Conservation (phyloP, 2,888 invertebrate genomes). For the Drosophila recens region DNA sequence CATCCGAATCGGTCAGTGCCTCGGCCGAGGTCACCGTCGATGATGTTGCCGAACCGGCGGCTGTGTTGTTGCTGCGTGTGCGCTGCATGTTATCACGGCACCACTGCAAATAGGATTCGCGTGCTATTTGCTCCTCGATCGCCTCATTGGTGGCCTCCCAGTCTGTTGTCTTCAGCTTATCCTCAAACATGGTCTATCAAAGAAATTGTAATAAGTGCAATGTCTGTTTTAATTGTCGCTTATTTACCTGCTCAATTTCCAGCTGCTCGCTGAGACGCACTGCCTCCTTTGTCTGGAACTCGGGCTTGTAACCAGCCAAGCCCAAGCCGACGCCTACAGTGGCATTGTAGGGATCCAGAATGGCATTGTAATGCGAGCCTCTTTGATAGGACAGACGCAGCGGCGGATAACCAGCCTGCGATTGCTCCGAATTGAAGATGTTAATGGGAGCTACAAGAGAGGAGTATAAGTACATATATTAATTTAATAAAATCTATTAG, state of each 20-base stretch:
- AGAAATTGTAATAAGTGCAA: neutral
- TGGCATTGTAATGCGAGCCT: constrained; percentile 94
- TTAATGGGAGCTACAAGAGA: constrained; percentile 91
- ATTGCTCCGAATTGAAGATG: constrained; percentile 91
- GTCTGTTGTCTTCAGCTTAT: constrained; percentile 94
- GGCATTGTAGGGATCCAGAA: constrained; percentile 93
- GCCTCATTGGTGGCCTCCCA: constrained; percentile 96
- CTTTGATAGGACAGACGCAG: constrained; percentile 94
- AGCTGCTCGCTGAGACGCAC: constrained; percentile 91
- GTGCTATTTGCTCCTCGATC: constrained; percentile 94
- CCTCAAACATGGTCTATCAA: constrained; percentile 93
- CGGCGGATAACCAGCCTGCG: constrained; percentile 90
- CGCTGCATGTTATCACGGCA: constrained; percentile 89
- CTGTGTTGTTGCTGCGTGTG: constrained; percentile 68
- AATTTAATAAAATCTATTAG: neutral
- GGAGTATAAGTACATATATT: neutral
- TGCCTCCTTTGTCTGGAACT: constrained; percentile 90
- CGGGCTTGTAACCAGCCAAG: constrained; percentile 92
- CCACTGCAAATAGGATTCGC: constrained; percentile 94
- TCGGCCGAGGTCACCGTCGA: constrained; percentile 83
- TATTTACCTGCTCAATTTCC: constrained; percentile 90
- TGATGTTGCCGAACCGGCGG: constrained; percentile 76
- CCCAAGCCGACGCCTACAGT: constrained; percentile 94
- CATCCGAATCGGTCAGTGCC: constrained; percentile 80
- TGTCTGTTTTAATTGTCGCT: neutral